These are phyloP conservation scores for Drosophila kanekoi DNA, from an alignment of 2,888 invertebrate genomes.

Conservation along the genomic window DNA sequence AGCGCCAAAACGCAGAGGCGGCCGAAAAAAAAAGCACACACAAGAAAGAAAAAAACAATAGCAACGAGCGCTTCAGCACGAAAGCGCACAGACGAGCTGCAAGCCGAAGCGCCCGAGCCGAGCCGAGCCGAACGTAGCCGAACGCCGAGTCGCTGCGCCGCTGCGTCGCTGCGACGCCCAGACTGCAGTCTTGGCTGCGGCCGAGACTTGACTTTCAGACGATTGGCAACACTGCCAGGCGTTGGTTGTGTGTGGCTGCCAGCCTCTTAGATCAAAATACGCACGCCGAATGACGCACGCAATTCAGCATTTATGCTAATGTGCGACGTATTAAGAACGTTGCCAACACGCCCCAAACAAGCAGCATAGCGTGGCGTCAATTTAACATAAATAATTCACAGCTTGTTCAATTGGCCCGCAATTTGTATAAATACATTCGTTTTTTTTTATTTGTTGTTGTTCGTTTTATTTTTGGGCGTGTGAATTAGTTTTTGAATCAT, in stretches of 20 bases:
- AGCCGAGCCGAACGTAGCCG: constrained; percentile 7
- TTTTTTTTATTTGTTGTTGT: background rate
- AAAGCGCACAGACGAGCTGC: constrained; percentile 29
- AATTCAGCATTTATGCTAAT: constrained; percentile 49
- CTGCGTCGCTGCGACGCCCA: background rate
- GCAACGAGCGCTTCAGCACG: constrained; percentile 16
- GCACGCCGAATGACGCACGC: constrained; percentile 42
- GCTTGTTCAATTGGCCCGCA: constrained; percentile 62
- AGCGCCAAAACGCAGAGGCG: constrained; percentile 50
- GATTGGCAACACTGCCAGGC: constrained; percentile 33
- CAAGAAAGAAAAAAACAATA: constrained; percentile 1
- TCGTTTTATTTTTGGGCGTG: constrained; percentile 64
- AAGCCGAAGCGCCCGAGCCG: constrained; percentile 25
- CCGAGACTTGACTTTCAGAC: constrained; percentile 32
- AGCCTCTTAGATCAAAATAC: background rate
- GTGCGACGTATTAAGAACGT: constrained; percentile 36
- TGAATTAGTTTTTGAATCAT: constrained; percentile 68
- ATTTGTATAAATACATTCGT: constrained; percentile 29
- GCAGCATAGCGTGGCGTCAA: constrained; percentile 17
- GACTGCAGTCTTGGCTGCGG: constrained; percentile 14
- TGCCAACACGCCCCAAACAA: constrained; percentile 39
- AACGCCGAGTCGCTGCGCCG: background rate
- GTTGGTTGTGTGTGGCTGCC: constrained; percentile 33
- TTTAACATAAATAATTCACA: constrained; percentile 64
- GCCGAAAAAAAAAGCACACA: constrained; percentile 30